These are phyloP conservation scores for Acanthurus leucopareius DNA, from an alignment of 2,797 vertebrate genomes.

Conservation along the genomic window DNA sequence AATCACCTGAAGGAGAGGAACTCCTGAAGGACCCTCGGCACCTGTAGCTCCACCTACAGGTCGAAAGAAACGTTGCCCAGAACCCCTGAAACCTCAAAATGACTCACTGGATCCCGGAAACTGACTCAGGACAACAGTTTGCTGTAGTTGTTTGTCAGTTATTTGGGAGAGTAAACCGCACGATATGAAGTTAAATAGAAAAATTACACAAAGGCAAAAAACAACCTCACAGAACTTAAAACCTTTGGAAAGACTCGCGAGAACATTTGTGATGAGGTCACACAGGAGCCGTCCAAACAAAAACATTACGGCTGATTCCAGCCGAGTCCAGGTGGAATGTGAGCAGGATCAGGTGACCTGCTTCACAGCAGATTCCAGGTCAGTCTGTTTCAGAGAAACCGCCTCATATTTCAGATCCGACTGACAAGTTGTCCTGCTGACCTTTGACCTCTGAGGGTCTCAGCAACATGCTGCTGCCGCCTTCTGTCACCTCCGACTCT, in stretches of 20 bases:
- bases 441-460: slow-evolving; percentile 8
- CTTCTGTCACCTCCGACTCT: not conserved
- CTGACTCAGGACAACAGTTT: too few relatives aligned
- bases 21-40: too few relatives aligned
- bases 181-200: too few relatives aligned
- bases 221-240: too few relatives aligned
- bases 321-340: not conserved
- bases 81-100: not conserved
- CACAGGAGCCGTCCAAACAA: not conserved
- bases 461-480: not conserved
- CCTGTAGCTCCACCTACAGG: not conserved
- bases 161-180: too few relatives aligned
- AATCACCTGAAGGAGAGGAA: not conserved
- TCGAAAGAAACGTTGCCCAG: not conserved
- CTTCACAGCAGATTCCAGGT: slow-evolving; percentile 22
- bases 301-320: not conserved
- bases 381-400: slow-evolving; percentile 23
- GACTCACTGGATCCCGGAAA: not conserved
- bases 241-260: too few relatives aligned
- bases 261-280: not conserved
- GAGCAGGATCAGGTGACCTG: not conserved
- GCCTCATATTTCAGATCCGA: slow-evolving; percentile 9
- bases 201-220: too few relatives aligned
- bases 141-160: too few relatives aligned
- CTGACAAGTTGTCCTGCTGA: not conserved